These are phyloP conservation scores for Heliconius ismenius DNA, from an alignment of 2,888 invertebrate genomes.

Conservation along the genomic window DNA sequence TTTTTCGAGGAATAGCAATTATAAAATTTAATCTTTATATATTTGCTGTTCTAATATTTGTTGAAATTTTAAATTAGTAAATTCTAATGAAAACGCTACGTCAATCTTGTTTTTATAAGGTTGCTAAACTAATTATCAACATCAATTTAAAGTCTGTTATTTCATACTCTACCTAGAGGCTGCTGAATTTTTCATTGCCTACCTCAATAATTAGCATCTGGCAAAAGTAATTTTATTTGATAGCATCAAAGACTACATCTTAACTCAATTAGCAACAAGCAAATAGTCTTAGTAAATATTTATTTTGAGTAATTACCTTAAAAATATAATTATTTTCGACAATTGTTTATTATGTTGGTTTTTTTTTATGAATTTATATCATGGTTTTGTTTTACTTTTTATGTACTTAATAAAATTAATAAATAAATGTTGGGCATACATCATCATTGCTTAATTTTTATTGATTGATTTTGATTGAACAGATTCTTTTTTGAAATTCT, in stretches of 20 bases:
- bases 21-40: neutral
- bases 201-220: constrained; percentile 15
- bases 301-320: constrained; percentile 26
- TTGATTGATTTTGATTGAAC: neutral
- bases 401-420: neutral
- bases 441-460: neutral
- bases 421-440: neutral
- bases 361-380: neutral
- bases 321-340: constrained; percentile 6
- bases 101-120: no score
- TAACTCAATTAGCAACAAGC: constrained; percentile 34
- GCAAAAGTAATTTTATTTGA: constrained; percentile 28
- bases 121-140: no score
- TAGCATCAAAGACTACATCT: constrained; percentile 31
- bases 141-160: constrained; percentile 5
- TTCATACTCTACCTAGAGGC: neutral
- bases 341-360: constrained; percentile 7
- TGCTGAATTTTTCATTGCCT: constrained; percentile 8
- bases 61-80: neutral
- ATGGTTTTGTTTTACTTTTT: neutral
- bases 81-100: neutral
- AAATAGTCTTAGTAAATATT: constrained; percentile 27
- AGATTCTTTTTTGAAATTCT: neutral
- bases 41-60: no score
- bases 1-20: constrained; percentile 67